These are phyloP conservation scores for Pteropus alecto DNA, from an alignment of 2,113 vertebrate species.

Conservation along the genomic window DNA sequence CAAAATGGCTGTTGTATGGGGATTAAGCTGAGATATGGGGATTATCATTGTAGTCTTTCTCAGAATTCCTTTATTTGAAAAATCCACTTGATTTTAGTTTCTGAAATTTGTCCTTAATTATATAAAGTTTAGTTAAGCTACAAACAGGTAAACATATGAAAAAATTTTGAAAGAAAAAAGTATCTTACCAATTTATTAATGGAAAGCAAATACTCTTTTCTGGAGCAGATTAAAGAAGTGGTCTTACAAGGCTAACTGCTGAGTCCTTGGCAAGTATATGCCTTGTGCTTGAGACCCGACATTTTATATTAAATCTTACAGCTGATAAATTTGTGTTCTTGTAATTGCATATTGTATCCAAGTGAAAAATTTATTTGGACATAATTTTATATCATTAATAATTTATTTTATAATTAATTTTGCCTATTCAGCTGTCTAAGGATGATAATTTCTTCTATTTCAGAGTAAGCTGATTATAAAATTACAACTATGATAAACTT, in stretches of 20 bases:
- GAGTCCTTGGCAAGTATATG: neutral
- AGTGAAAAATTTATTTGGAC: neutral
- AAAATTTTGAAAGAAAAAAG: neutral
- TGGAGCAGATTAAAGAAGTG: neutral
- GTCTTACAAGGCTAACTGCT: slow-evolving; percentile 44
- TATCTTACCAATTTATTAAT: neutral
- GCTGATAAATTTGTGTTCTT: neutral
- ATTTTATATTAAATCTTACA: slow-evolving; percentile 4
- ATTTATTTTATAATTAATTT: slow-evolving; percentile 51
- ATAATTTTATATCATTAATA: neutral
- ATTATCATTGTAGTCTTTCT: neutral
- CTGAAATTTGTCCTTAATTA: neutral
- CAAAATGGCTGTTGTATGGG: neutral
- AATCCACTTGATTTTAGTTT: slow-evolving; percentile 12
- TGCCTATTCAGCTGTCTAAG: neutral
- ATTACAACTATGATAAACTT: neutral
- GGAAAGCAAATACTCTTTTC: neutral
- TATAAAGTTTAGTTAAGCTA: neutral
- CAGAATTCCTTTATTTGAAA: neutral
- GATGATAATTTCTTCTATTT: slow-evolving; percentile 28
- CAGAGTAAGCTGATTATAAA: slow-evolving; percentile 23
- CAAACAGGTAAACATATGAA: neutral
- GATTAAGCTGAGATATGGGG: neutral
- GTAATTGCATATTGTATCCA: neutral
- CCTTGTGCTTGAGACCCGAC: neutral